Conservation (phyloP, 2,888 invertebrate species). For the Laothoe populi region DNA sequence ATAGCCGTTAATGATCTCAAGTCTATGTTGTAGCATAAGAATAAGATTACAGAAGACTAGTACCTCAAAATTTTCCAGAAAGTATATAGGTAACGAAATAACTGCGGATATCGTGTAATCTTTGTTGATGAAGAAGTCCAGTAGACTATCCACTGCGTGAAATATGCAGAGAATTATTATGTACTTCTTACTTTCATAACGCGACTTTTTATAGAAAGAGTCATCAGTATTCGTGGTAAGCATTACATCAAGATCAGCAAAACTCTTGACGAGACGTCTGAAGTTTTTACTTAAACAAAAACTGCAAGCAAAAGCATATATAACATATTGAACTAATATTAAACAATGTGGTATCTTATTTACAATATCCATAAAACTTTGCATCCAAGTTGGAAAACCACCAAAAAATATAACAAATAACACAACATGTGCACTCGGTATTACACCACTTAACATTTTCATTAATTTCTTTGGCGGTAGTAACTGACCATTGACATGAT, state of each 20-base stretch:
- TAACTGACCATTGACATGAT: conserved; percentile 40
- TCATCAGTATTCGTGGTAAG: conserved; percentile 43
- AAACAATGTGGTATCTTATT: conserved; percentile 48
- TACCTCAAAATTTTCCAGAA: conserved; percentile 53
- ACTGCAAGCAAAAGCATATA: conserved; percentile 44
- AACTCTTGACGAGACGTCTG: conserved; percentile 45
- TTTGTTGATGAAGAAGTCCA: conserved; percentile 40
- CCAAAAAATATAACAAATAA: conserved; percentile 35
- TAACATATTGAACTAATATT: conserved; percentile 49
- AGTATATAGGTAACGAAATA: conserved; percentile 41
- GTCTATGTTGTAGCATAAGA: conserved; percentile 47
- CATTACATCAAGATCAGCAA: conserved; percentile 50
- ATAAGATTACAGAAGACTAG: conserved; percentile 52
- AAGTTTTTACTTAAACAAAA: conserved; percentile 46
- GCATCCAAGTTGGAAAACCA: conserved; percentile 33
- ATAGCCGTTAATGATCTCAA: conserved; percentile 52
- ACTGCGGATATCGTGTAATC: conserved; percentile 32
- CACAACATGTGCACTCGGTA: conserved; percentile 34
- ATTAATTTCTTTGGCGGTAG: conserved; percentile 40
- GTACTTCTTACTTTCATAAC: conserved; percentile 34
- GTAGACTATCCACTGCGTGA: conserved; percentile 36
- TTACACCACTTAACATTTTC: conserved; percentile 44
- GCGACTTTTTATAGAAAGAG: conserved; percentile 48
- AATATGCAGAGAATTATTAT: conserved; percentile 36
- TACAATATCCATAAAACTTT: conserved; percentile 40